Evolutionary conservation across 2,888 invertebrate genomes (phyloP).

Genomic region (Halocaridina rubra): DNA sequence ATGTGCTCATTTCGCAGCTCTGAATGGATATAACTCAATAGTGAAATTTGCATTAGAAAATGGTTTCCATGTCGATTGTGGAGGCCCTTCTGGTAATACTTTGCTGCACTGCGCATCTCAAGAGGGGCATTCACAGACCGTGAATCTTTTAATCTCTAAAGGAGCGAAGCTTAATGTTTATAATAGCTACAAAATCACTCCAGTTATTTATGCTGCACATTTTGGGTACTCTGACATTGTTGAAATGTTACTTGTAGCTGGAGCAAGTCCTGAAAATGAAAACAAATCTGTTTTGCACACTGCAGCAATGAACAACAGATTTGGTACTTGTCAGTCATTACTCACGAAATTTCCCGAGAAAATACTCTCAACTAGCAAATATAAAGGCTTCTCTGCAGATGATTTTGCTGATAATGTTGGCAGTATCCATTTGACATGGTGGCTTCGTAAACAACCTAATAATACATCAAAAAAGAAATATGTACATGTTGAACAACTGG

Average conservation of each 20-base stretch:
- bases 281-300: background rate
- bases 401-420: background rate
- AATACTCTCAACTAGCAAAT: background rate
- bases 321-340: background rate
- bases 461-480: too few species aligned
- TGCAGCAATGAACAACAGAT: background rate
- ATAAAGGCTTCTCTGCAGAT: background rate
- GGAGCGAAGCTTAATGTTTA: background rate
- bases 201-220: background rate
- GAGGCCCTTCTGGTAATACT: too few species aligned
- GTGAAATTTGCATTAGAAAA: too few species aligned
- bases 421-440: background rate
- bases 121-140: background rate
- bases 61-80: too few species aligned
- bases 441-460: background rate
- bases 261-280: background rate
- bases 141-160: background rate
- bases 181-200: background rate
- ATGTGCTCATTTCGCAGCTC: too few species aligned
- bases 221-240: background rate
- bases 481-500: too few species aligned
- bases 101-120: background rate
- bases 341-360: background rate
- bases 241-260: background rate
- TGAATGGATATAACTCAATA: too few species aligned